These are phyloP conservation scores for Yponomeuta evonymella DNA, from an alignment of 2,888 invertebrate genomes.

Conservation along the genomic window DNA sequence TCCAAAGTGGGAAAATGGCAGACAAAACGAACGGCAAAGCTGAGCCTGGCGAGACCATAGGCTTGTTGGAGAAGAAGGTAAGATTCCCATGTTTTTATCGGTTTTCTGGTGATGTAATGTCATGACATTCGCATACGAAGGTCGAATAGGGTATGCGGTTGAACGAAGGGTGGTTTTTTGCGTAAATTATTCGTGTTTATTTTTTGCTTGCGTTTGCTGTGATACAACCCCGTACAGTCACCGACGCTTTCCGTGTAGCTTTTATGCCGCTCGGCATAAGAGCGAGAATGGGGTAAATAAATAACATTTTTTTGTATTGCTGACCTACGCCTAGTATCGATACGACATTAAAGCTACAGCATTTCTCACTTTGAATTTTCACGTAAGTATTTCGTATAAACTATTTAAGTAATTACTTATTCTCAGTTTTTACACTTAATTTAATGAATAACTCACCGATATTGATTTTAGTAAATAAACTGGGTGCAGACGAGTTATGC, in stretches of 20 bases:
- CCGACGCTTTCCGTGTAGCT: too few species aligned
- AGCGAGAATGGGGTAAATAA: too few species aligned
- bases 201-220: too few species aligned
- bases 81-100: constrained; percentile 28
- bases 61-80: constrained; percentile 62
- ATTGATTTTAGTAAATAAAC: neutral
- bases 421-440: neutral
- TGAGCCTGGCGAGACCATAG: constrained; percentile 53
- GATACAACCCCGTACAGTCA: too few species aligned
- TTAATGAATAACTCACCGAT: neutral
- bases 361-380: too few species aligned
- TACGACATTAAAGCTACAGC: too few species aligned
- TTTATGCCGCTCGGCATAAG: too few species aligned
- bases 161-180: constrained; percentile 4
- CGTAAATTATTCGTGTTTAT: too few species aligned
- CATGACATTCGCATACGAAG: constrained; percentile 37
- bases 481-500: neutral
- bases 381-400: too few species aligned
- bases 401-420: too few species aligned
- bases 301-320: too few species aligned
- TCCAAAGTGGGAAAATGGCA: constrained; percentile 36
- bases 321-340: too few species aligned
- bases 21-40: constrained; percentile 35
- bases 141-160: constrained; percentile 36
- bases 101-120: constrained; percentile 42